Evolutionary conservation across 2,113 vertebrate genomes (phyloP).

Genomic region (Numenius arquata): DNA sequence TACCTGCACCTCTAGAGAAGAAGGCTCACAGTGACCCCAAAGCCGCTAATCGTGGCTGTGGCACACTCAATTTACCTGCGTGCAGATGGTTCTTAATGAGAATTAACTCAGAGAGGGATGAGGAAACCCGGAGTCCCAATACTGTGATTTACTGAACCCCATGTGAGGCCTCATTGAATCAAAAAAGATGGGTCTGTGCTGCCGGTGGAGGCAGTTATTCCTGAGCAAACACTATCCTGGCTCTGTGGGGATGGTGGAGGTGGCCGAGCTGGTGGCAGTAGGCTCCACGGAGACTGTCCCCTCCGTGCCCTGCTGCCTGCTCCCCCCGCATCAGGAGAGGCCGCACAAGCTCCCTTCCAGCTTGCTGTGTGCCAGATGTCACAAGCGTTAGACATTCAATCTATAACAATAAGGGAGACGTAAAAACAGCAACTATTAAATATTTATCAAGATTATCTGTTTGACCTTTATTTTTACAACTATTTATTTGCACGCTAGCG

Average conservation of each 20-base stretch:
- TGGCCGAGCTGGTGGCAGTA: neutral
- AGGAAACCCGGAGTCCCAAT: neutral
- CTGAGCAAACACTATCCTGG: neutral
- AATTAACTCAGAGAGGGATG: neutral
- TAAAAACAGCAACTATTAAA: slow-evolving; percentile 48
- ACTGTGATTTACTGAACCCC: neutral
- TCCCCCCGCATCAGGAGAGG: neutral
- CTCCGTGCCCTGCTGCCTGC: neutral
- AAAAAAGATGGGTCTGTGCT: neutral
- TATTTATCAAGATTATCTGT: slow-evolving; percentile 60
- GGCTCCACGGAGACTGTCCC: neutral
- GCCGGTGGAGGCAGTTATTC: neutral
- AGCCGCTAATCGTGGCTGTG: neutral
- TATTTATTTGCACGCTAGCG: neutral
- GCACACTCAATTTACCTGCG: neutral
- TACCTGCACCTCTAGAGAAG: neutral
- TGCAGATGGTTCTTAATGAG: neutral
- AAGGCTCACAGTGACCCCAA: neutral
- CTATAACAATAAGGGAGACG: neutral
- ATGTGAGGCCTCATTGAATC: neutral
- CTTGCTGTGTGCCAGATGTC: neutral
- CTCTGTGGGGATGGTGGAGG: neutral
- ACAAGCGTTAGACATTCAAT: neutral
- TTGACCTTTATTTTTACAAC: slow-evolving; percentile 54
- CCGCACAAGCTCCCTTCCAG: neutral